Base-by-base conservation (phyloP, 2,113 vertebrate genomes). In the Chloropsis cyanopogon region DNA sequence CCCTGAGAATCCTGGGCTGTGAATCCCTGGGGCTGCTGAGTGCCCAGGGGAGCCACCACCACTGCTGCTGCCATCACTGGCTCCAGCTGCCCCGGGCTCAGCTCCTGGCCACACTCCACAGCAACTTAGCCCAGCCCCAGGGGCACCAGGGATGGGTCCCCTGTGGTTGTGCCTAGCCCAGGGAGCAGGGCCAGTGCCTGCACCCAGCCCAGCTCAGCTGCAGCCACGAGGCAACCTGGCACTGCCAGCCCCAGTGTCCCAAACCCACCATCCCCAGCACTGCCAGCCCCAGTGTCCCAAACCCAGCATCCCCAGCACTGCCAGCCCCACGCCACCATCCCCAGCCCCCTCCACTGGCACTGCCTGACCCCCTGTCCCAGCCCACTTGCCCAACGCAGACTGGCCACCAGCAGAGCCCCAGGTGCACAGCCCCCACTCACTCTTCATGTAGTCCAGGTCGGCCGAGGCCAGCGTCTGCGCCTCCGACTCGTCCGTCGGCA, bases 381-480 rank as follows among this genome's bases (percentile, higher is more conserved):
- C 37, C 35, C 2, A 1, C 28, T 33, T 0, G 0, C 33, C n/a
- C 0, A 0, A 11, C 49, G 10, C 2, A 12, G 4, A 6, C n/a
- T 14, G 2, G 3, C 15, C 14, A 3, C 22, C 54, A 12, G 35
- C 1, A 0, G 6, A 5, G 53, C 47, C 37, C 59, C 37, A 1
- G 2, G 7, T 4, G 53, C 6, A 3, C n/a, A 9, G 37, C 31
- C 20, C 76, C 50, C 70, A 97, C 99, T 98, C 93, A 99, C 99
- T 99, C 87, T 99, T 99, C 98, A 99, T 99, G 95, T 99, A 99
- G 54, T 99, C 99, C 72, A 99, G 98, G 97, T 99, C 98, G 0
- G 98, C 98, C 0, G 99, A 98, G 87, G 98, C 99, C 96, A 99
- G 96, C 0, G 98, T 99, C 97, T 98, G 98, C 0, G 99, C 99